Evolutionary conservation across 2,113 vertebrate species (phyloP).

Genomic region (Leptobrachium leishanense): DNA sequence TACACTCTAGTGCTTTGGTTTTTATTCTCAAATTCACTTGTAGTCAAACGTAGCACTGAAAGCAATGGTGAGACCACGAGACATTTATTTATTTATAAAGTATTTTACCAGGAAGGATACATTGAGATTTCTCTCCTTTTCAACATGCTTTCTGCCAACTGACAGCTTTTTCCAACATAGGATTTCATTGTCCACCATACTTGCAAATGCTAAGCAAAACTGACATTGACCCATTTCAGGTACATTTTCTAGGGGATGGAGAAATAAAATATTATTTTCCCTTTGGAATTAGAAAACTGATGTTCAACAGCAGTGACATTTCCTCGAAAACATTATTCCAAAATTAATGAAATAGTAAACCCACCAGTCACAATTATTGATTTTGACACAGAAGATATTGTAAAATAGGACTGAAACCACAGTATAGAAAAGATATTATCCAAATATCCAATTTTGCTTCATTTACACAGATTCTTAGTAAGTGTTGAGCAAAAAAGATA

Average conservation of each 20-base stretch:
- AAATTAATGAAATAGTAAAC: neutral
- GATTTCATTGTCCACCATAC: conserved; percentile 5
- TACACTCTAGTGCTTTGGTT: conserved; percentile 17
- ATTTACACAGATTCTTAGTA: too few species aligned
- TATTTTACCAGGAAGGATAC: too few species aligned
- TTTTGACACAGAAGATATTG: too few species aligned
- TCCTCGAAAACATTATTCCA: neutral
- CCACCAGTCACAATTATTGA: too few species aligned
- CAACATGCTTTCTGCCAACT: conserved; percentile 22
- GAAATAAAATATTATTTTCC: neutral
- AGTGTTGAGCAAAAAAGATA: too few species aligned
- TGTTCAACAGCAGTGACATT: neutral
- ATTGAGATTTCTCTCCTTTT: too few species aligned
- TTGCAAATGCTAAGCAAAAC: conserved; percentile 35
- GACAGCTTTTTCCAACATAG: neutral
- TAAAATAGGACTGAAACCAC: too few species aligned
- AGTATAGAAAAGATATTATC: too few species aligned
- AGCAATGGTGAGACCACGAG: conserved; percentile 23
- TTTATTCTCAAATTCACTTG: conserved; percentile 34
- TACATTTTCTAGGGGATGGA: neutral
- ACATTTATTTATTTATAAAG: too few species aligned
- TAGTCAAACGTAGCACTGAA: conserved; percentile 27
- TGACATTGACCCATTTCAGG: conserved; percentile 38
- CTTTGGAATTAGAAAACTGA: neutral
- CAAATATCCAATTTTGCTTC: too few species aligned